Conservation (phyloP, 2,113 vertebrate genomes). For the Zosterops hypoxanthus region DNA sequence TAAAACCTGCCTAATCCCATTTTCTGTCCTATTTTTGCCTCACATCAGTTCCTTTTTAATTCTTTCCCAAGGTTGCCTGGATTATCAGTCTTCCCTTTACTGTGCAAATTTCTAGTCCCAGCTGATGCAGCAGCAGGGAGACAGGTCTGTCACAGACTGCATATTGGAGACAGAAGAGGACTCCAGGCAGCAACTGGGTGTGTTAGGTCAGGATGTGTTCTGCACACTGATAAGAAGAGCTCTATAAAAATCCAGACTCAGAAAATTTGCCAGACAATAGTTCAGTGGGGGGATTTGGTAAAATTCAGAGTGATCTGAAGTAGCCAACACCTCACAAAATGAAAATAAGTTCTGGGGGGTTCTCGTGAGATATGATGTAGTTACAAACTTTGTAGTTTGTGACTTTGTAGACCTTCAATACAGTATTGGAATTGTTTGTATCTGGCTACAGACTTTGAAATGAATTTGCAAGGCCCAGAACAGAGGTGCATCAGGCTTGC, state of each 20-base stretch:
- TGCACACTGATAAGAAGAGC: background rate
- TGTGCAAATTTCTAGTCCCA: slow-evolving; percentile 10
- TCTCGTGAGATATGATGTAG: background rate
- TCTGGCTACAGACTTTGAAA: background rate
- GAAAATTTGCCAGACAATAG: background rate
- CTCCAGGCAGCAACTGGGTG: background rate
- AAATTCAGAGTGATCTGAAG: background rate
- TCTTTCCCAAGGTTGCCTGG: background rate
- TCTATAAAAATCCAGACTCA: background rate
- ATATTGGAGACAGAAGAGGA: background rate
- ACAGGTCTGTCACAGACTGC: background rate
- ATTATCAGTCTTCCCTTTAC: background rate
- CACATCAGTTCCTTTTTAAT: background rate
- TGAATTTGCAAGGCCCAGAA: background rate
- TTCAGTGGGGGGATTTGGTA: background rate
- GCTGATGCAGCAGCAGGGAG: background rate
- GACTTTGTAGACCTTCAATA: background rate
- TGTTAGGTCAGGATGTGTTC: background rate
- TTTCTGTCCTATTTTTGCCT: background rate
- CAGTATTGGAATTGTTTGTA: background rate
- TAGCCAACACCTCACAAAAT: background rate
- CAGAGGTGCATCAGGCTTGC: background rate
- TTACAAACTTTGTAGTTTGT: background rate
- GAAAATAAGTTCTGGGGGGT: background rate
- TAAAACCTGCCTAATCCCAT: background rate